These are phyloP conservation scores for Neoscelio sp. DNA, from an alignment of 2,888 invertebrate genomes.

Conservation along the genomic window DNA sequence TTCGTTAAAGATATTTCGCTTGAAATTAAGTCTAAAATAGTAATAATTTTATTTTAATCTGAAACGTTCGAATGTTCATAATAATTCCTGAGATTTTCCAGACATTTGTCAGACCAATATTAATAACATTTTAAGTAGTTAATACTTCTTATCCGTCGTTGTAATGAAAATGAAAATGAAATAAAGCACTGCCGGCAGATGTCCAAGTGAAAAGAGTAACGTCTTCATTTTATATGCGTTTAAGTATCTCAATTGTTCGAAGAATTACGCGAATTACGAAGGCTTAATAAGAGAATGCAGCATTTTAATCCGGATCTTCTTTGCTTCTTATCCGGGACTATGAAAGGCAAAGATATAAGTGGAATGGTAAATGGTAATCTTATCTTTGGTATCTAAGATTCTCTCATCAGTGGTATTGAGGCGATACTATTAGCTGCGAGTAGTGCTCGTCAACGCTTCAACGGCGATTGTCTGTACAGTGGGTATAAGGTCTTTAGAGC, in stretches of 20 bases:
- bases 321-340: not conserved
- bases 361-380: slow-evolving; percentile 30
- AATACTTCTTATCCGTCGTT: no score
- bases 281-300: slow-evolving; percentile 29
- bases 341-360: slow-evolving; percentile 16
- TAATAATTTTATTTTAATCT: no score
- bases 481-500: slow-evolving; percentile 2
- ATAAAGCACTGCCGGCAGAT: not conserved
- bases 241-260: slow-evolving; percentile 14
- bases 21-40: no score
- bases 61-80: no score
- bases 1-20: no score
- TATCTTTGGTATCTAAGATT: slow-evolving; percentile 31
- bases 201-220: slow-evolving; percentile 5
- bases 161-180: no score
- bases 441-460: not conserved
- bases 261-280: slow-evolving; percentile 10
- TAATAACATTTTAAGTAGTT: no score
- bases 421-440: slow-evolving; percentile 15
- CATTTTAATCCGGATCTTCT: slow-evolving; percentile 27
- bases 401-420: slow-evolving; percentile 17
- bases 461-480: no score
- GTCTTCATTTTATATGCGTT: slow-evolving; percentile 22
- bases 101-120: no score
- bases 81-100: no score